phyloP scores from a whole-genome alignment of 2,797 vertebrate species.

The Pseudochromis fuscus region DNA sequence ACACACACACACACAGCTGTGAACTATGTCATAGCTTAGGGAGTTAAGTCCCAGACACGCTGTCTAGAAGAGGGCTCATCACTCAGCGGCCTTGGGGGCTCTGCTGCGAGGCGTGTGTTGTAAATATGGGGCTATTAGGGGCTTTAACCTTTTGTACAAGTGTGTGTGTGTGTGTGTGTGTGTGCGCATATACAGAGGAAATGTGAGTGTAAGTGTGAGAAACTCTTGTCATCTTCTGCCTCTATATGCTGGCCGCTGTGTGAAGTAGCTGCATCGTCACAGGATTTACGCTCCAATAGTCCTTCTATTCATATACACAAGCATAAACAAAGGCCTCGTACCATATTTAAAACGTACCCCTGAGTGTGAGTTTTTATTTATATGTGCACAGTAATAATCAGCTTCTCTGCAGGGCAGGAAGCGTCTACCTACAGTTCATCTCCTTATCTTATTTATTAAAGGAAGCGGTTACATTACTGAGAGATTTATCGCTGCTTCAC shows the following conservation, averaged over 20 bases:
- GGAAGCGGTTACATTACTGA: constrained; percentile 23
- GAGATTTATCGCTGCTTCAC: constrained; percentile 25
- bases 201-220: too few species aligned
- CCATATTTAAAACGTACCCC: not conserved
- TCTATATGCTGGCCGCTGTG: too few species aligned
- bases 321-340: not conserved
- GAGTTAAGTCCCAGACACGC: constrained; percentile 68
- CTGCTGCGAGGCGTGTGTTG: constrained; percentile 30
- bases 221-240: too few species aligned
- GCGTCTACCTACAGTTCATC: constrained; percentile 2
- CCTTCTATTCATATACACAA: not conserved
- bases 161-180: constrained; percentile 12
- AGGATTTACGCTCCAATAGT: not conserved
- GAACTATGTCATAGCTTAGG: constrained; percentile 55
- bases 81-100: constrained; percentile 60
- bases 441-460: constrained; percentile 25
- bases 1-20: constrained; percentile 27
- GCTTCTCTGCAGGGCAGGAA: constrained; percentile 7
- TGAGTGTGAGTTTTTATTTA: not conserved
- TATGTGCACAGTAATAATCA: not conserved
- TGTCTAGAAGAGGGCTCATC: constrained; percentile 68
- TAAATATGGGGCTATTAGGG: constrained; percentile 39
- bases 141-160: constrained; percentile 15
- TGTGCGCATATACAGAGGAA: too few species aligned
- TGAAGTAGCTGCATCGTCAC: not conserved